Evolutionary conservation across 2,888 invertebrate species (phyloP).

Genomic region (Taphrorychus bicolor): DNA sequence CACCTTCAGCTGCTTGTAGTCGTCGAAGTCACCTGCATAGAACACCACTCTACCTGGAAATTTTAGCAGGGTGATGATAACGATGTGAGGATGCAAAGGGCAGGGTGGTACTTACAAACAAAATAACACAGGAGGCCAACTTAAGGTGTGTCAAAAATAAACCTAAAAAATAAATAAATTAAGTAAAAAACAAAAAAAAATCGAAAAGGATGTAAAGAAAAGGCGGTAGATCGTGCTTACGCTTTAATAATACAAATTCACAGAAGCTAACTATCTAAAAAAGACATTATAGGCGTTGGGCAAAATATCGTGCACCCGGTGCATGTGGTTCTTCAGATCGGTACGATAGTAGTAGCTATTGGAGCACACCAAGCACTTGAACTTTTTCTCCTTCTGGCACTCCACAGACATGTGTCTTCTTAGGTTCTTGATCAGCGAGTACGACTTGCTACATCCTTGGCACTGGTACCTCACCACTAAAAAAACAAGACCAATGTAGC

Average conservation of each 20-base stretch:
- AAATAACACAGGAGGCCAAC: no score
- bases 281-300: background rate
- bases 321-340: constrained; percentile 46
- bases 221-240: no score
- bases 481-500: background rate
- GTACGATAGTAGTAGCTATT: constrained; percentile 57
- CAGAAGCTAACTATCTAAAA: background rate
- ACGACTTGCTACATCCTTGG: constrained; percentile 52
- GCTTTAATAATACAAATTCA: background rate
- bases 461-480: constrained; percentile 37
- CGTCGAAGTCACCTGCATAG: constrained; percentile 52
- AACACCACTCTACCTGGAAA: constrained; percentile 46
- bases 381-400: constrained; percentile 62
- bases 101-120: no score
- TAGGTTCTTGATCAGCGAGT: constrained; percentile 76
- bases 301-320: constrained; percentile 45
- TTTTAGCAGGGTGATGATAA: no score
- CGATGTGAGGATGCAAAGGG: no score
- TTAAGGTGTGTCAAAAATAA: no score
- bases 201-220: no score
- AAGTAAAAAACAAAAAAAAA: no score
- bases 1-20: constrained; percentile 52
- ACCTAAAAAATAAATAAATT: no score
- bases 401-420: constrained; percentile 73
- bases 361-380: constrained; percentile 73